Conservation (phyloP, 1,140 invertebrate genomes). For the Antheraea pernyi region DNA sequence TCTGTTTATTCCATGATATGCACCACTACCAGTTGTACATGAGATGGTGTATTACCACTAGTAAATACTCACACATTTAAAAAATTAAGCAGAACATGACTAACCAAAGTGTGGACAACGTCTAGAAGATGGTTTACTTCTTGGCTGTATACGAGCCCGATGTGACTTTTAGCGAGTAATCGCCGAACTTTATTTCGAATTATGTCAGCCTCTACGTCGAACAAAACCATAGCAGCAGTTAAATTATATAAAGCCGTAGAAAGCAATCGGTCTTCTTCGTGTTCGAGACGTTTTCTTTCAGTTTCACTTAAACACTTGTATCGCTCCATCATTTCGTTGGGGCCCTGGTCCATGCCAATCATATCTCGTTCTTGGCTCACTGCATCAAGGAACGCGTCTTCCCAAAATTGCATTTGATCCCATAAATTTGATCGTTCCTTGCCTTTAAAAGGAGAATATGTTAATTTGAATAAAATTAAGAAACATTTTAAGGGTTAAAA, state of each 20-base stretch:
- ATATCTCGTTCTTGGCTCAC: constrained; percentile 99
- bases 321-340: constrained; percentile 99
- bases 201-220: constrained; percentile 92
- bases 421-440: constrained; percentile 90
- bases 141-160: constrained; percentile 97
- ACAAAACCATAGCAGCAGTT: constrained; percentile 97
- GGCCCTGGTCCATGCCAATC: constrained; percentile 99
- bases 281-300: constrained; percentile 96
- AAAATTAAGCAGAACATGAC: constrained; percentile 29
- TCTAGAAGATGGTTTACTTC: constrained; percentile 98
- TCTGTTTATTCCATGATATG: no score
- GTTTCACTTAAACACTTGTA: constrained; percentile 96
- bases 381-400: constrained; percentile 98
- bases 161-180: constrained; percentile 98
- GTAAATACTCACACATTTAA: background rate
- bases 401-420: constrained; percentile 99
- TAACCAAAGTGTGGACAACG: constrained; percentile 96
- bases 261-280: constrained; percentile 98
- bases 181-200: constrained; percentile 95
- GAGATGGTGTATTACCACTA: background rate
- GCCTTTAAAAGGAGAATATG: constrained; percentile 41
- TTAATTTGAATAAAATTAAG: constrained; percentile 3
- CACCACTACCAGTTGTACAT: no score
- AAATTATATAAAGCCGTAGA: constrained; percentile 98
- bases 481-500: constrained; percentile 20